Evolutionary conservation across 2,888 invertebrate species (phyloP), one percentile per base, ranked within the genome.

Genomic region (Cataglyphis altisquamis): DNA sequence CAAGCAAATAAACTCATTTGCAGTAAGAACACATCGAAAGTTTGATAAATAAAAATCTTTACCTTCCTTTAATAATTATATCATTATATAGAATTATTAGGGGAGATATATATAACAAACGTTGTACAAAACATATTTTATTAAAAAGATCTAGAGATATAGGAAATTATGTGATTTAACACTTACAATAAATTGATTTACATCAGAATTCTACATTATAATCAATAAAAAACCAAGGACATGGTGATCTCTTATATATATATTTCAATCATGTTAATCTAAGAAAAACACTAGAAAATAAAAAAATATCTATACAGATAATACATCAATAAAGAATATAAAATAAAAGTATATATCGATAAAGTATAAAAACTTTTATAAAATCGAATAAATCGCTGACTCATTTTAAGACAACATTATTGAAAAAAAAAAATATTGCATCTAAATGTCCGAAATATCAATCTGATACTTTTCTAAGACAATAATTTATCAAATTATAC

Each of bases 81-180:
- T 52, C 18, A 18, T 15, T 52, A 12, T 41, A n/a, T 39, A 25
- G n/a, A 73, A 21, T 21, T 25, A 29, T 63, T 52, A 36, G 32
- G 3, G 10, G 41, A 81, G 8, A 15, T 18, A 32, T 48, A 41
- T 62, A 41, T 66, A 68, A 15, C 21, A 32, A 21, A n/a, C 63
- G 72, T 81, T 90, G 91, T 93, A 93, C 84, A 93, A 93, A 93
- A 93, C 90, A 91, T 90, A 87, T 90, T 93, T 93, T 93, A 93
- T 93, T 93, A 92, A 90, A 93, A 93, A 91, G 86, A 64, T 85
- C 86, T 90, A 52, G 8, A 52, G 18, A 52, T 89, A 91, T 92
- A 91, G 88, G 90, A 91, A 92, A 92, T 75, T 90, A 90, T 83
- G 88, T 90, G 48, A 45, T 62, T 89, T 70, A 88, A 91, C 85